A percentile compares a stretch with the other conserved stretches of the same genome.
Conservation (phyloP, 2,797 vertebrate genomes). For the Pteronotus mesoamericanus region DNA sequence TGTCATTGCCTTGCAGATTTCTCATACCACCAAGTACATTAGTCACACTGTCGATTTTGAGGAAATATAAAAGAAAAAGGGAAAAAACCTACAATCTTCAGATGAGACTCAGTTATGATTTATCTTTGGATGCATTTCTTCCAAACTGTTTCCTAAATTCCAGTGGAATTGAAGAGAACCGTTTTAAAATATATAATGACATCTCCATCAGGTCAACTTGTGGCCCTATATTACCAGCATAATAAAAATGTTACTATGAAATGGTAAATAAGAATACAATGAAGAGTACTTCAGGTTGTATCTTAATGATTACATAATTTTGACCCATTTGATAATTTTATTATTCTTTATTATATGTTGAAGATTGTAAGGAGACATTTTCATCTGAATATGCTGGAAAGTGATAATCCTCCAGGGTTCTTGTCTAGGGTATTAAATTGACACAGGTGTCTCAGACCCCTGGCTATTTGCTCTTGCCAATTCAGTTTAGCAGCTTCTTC, state of each 20-base stretch:
- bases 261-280: slow-evolving; percentile 2
- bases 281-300: background rate
- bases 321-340: background rate
- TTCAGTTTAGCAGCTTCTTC: background rate
- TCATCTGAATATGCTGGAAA: background rate
- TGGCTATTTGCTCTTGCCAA: background rate
- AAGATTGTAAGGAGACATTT: background rate
- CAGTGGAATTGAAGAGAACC: slow-evolving; percentile 11
- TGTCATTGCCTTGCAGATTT: slow-evolving; percentile 79
- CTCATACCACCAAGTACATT: slow-evolving; percentile 77
- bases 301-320: slow-evolving; percentile 9
- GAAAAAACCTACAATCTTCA: slow-evolving; percentile 16
- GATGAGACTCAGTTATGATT: slow-evolving; percentile 43
- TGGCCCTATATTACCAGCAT: background rate
- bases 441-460: background rate
- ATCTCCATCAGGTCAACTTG: background rate
- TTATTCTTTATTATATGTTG: background rate
- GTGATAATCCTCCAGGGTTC: background rate
- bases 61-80: slow-evolving; percentile 61
- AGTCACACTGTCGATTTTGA: slow-evolving; percentile 77
- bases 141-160: slow-evolving; percentile 34
- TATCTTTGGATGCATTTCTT: slow-evolving; percentile 43
- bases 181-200: background rate
- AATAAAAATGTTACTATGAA: background rate
- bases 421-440: background rate